Evolutionary conservation across 2,797 vertebrate species (phyloP).

Genomic region (Megalops cyprinoides): DNA sequence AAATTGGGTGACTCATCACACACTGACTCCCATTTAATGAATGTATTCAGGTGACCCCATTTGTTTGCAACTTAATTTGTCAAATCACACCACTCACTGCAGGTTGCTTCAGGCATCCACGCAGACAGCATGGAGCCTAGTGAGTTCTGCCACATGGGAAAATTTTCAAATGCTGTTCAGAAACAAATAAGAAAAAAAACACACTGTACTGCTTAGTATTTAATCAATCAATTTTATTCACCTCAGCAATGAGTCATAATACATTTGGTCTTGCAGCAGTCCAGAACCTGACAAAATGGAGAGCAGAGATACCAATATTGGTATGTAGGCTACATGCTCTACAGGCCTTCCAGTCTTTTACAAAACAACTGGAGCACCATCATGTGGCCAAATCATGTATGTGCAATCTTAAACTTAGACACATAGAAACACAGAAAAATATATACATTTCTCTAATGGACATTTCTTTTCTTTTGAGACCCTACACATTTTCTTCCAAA

Average conservation of each 20-base stretch:
- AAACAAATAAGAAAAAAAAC: no score
- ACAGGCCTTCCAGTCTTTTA: not conserved
- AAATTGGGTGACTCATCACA: not conserved
- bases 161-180: not conserved
- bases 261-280: no score
- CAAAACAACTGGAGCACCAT: not conserved
- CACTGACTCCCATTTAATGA: not conserved
- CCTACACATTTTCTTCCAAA: no score
- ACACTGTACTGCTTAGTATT: no score
- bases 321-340: not conserved
- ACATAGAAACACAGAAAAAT: no score
- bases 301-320: no score
- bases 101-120: not conserved
- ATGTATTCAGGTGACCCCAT: not conserved
- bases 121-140: not conserved
- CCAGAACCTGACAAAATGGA: no score
- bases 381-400: slow-evolving; percentile 15
- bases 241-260: no score
- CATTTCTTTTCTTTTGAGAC: no score
- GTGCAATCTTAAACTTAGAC: not conserved
- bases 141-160: not conserved
- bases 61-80: not conserved
- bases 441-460: no score
- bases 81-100: not conserved
- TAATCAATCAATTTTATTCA: no score